phyloP scores from a whole-genome alignment of 1,140 invertebrate species.

The Euura saliciscinereae region DNA sequence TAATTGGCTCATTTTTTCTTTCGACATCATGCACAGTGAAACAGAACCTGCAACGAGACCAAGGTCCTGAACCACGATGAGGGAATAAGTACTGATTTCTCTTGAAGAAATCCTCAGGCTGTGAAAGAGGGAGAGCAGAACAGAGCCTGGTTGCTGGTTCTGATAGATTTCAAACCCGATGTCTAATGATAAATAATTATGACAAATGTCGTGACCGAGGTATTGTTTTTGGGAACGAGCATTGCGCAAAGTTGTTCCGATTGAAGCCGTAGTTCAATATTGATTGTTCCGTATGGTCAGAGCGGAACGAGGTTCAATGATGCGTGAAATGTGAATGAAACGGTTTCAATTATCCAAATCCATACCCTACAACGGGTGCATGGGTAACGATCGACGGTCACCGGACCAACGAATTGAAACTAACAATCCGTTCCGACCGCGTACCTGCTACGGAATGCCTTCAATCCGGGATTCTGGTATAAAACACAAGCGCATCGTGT shows the following conservation, averaged over 20 bases:
- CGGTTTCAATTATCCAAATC: constrained; percentile 54
- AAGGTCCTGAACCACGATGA: not conserved
- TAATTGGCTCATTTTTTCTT: not conserved
- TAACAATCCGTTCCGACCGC: not conserved
- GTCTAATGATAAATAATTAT: constrained; percentile 2
- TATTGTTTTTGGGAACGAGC: not conserved
- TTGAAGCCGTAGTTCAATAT: not conserved
- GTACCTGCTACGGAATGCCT: not conserved
- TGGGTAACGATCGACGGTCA: not conserved
- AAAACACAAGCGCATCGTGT: not conserved
- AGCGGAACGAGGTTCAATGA: constrained; percentile 20
- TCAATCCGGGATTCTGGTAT: not conserved
- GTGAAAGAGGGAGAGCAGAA: not conserved
- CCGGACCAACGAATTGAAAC: not conserved
- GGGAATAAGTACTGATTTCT: not conserved
- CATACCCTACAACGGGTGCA: not conserved
- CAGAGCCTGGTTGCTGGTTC: not conserved
- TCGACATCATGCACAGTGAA: not conserved
- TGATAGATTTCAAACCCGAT: not conserved
- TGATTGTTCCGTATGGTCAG: constrained; percentile 4
- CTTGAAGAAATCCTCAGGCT: not conserved
- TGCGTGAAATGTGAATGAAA: constrained; percentile 50
- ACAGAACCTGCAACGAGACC: not conserved
- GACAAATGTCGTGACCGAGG: not conserved
- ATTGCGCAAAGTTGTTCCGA: not conserved